Evolutionary conservation across 2,888 invertebrate species (phyloP).

Genomic region (Aphrophora alni): DNA sequence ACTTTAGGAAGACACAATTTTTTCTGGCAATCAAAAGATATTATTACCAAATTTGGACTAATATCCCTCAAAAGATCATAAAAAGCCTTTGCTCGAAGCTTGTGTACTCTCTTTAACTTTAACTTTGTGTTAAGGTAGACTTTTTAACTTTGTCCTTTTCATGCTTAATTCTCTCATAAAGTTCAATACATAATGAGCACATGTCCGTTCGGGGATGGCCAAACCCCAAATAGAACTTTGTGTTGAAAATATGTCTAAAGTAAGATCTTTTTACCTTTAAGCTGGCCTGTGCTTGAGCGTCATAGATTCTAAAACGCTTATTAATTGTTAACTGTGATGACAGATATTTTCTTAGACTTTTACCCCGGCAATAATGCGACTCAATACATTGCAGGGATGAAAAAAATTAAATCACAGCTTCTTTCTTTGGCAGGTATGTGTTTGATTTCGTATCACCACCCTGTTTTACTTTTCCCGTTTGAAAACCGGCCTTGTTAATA

Average conservation of each 20-base stretch:
- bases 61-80: neutral
- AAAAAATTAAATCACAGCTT: slow-evolving; percentile 8
- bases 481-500: slow-evolving; percentile 10
- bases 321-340: slow-evolving; percentile 10
- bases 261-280: slow-evolving; percentile 12
- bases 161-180: neutral
- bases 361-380: slow-evolving; percentile 13
- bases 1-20: slow-evolving; percentile 52
- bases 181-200: slow-evolving; percentile 14
- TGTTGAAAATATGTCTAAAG: slow-evolving; percentile 12
- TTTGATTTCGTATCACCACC: slow-evolving; percentile 13
- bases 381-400: slow-evolving; percentile 10
- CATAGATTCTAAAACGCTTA: slow-evolving; percentile 5
- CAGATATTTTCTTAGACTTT: slow-evolving; percentile 10
- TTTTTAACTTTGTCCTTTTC: slow-evolving; percentile 14
- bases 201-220: slow-evolving; percentile 18
- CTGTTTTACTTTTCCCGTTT: slow-evolving; percentile 3
- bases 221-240: slow-evolving; percentile 12
- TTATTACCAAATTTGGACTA: neutral
- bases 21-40: slow-evolving; percentile 54
- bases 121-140: neutral
- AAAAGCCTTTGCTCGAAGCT: slow-evolving; percentile 7
- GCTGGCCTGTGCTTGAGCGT: neutral
- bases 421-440: neutral
- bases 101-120: slow-evolving; percentile 3